Conservation (phyloP, 2,888 invertebrate genomes). For the Ditylenchus weischeri region DNA sequence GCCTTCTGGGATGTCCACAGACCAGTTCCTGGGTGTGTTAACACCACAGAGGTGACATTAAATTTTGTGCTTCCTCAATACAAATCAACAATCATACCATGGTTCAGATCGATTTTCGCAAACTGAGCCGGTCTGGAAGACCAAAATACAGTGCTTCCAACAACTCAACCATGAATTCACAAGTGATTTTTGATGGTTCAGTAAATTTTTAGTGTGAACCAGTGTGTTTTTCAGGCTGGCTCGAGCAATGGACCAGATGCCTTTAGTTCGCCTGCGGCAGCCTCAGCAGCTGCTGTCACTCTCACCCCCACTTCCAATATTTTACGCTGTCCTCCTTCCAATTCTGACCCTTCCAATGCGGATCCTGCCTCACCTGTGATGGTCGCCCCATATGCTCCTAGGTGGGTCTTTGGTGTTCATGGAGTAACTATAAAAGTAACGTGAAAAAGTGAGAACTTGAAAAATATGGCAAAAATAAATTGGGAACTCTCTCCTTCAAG, state of each 20-base stretch:
- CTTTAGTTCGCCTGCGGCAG: conserved; percentile 23
- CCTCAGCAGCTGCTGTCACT: conserved; percentile 20
- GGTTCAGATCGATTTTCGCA: conserved; percentile 87
- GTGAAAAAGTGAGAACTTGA: too few species aligned
- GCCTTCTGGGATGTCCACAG: conserved; percentile 99
- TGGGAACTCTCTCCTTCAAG: too few species aligned
- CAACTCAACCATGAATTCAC: conserved; percentile 30
- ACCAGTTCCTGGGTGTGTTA: conserved; percentile 97
- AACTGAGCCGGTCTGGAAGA: conserved; percentile 69
- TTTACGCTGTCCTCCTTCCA: conserved; percentile 1
- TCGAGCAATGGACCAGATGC: conserved; percentile 25
- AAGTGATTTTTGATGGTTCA: background rate
- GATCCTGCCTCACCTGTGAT: conserved; percentile 5
- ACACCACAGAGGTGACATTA: conserved; percentile 84
- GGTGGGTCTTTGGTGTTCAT: background rate
- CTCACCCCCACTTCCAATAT: conserved; percentile 15
- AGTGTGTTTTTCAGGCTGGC: too few species aligned
- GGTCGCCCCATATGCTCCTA: too few species aligned
- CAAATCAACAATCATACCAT: too few species aligned
- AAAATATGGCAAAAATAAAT: too few species aligned
- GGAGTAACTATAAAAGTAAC: too few species aligned
- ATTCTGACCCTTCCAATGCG: background rate
- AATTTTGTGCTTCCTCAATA: too few species aligned
- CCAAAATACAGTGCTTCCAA: conserved; percentile 55
- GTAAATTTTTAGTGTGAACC: too few species aligned